Conservation (phyloP, 35 echinoderm and acorn worm genomes). For the Ophiothrix spiculata region DNA sequence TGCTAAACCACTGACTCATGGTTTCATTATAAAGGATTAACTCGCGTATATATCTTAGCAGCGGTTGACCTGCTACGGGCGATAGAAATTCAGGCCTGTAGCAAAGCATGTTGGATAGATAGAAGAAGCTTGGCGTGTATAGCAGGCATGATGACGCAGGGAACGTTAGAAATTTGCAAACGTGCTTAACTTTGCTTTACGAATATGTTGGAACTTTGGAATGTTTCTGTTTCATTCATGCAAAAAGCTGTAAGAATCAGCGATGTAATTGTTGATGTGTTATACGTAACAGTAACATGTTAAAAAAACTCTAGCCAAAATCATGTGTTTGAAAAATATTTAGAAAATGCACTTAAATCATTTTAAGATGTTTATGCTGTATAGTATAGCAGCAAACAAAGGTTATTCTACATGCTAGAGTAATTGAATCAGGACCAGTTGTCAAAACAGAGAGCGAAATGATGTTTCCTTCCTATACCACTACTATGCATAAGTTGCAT, state of each 20-base stretch:
- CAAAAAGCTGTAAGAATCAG: no score
- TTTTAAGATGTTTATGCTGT: no score
- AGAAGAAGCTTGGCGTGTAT: not conserved
- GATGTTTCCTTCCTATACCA: slow-evolving; percentile 9
- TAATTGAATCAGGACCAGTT: slow-evolving; percentile 6
- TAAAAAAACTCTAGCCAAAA: no score
- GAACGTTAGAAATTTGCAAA: slow-evolving; percentile 2
- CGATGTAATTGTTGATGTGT: no score
- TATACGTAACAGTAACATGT: no score
- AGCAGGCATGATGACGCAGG: not conserved
- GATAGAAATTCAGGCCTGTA: not conserved
- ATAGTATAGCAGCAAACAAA: no score
- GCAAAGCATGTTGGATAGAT: no score
- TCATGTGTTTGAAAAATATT: no score
- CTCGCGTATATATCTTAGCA: not conserved
- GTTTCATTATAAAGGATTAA: slow-evolving; percentile 10
- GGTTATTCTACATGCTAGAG: slow-evolving; percentile 2
- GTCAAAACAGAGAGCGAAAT: not conserved
- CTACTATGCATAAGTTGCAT: slow-evolving; percentile 5
- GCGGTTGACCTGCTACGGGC: not conserved
- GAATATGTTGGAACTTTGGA: no score
- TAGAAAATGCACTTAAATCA: no score
- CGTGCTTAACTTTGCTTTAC: no score
- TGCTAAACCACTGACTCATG: slow-evolving; percentile 8
- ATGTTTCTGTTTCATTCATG: no score